phyloP scores from a whole-genome alignment of 2,113 vertebrate genomes.

The Oryzias woworae region DNA sequence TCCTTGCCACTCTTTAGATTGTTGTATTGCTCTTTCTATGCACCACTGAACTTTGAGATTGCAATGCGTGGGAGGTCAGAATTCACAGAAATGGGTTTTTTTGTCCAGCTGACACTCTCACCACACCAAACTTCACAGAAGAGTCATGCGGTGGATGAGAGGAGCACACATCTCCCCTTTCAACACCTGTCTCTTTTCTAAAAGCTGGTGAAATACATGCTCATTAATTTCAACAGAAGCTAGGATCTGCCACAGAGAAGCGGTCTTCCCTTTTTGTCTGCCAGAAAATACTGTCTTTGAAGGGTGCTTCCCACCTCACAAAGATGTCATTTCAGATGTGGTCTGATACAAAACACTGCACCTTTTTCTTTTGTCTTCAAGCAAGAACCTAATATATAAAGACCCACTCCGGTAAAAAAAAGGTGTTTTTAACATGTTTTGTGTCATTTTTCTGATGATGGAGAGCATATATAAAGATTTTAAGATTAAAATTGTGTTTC shows the following conservation, averaged over 20 bases:
- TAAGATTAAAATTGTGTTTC: too few species aligned
- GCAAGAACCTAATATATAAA: too few species aligned
- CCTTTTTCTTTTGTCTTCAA: too few species aligned
- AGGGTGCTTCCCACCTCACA: not conserved
- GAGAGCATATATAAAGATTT: too few species aligned
- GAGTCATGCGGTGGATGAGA: conserved; percentile 23
- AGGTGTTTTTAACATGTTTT: too few species aligned
- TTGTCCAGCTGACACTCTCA: not conserved
- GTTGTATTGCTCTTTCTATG: conserved; percentile 15
- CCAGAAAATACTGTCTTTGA: not conserved
- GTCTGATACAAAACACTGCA: too few species aligned
- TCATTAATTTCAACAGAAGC: conserved; percentile 55
- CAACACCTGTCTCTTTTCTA: conserved; percentile 36
- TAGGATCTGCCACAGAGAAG: conserved; percentile 15
- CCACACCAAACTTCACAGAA: conserved; percentile 28
- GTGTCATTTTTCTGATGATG: too few species aligned
- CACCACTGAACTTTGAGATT: conserved; percentile 32
- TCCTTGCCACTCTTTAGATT: conserved; percentile 25
- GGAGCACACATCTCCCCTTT: conserved; percentile 51
- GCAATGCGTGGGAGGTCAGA: conserved; percentile 26
- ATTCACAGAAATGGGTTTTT: conserved; percentile 9
- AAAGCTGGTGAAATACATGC: conserved; percentile 39
- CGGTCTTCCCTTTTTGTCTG: conserved; percentile 20
- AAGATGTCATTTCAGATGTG: conserved; percentile 8
- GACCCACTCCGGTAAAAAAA: too few species aligned